Evolutionary conservation across 2,797 vertebrate species (phyloP).

Genomic region (Chlorospingus flavigularis): DNA sequence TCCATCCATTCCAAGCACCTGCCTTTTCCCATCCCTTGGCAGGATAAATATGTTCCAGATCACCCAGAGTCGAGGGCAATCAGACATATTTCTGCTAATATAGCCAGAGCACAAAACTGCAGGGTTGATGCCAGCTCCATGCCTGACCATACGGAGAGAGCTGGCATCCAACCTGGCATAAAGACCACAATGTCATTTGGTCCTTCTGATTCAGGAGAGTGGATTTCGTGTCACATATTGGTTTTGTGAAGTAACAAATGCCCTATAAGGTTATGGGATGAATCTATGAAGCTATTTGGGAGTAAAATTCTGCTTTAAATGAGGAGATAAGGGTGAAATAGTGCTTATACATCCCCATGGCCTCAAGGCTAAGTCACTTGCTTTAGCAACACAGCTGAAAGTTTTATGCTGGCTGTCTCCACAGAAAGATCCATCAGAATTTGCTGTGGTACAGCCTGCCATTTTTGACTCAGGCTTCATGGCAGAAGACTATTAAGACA

Average conservation of each 20-base stretch:
- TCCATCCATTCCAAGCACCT: background rate
- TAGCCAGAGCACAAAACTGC: background rate
- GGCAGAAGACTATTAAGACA: conserved; percentile 26
- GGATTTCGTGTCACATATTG: background rate
- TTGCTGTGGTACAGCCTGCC: background rate
- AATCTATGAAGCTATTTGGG: background rate
- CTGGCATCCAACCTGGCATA: background rate
- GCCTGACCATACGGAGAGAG: background rate
- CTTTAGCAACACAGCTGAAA: background rate
- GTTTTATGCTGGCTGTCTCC: background rate
- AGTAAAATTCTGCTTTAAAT: background rate
- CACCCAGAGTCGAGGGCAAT: background rate
- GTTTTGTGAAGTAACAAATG: background rate
- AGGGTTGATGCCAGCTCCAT: background rate
- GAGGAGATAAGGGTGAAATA: background rate
- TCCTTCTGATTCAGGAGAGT: background rate
- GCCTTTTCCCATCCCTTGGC: background rate
- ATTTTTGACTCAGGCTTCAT: background rate
- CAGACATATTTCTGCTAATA: background rate
- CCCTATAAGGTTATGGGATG: background rate
- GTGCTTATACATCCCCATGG: background rate
- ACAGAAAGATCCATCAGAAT: background rate
- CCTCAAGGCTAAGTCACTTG: conserved; percentile 1
- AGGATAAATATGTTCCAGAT: background rate
- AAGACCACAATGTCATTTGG: background rate